A percentile compares a stretch with the other conserved stretches of the same genome.
These are phyloP conservation scores for Corvus cornix DNA, from an alignment of 2,113 vertebrate genomes.

Conservation along the genomic window DNA sequence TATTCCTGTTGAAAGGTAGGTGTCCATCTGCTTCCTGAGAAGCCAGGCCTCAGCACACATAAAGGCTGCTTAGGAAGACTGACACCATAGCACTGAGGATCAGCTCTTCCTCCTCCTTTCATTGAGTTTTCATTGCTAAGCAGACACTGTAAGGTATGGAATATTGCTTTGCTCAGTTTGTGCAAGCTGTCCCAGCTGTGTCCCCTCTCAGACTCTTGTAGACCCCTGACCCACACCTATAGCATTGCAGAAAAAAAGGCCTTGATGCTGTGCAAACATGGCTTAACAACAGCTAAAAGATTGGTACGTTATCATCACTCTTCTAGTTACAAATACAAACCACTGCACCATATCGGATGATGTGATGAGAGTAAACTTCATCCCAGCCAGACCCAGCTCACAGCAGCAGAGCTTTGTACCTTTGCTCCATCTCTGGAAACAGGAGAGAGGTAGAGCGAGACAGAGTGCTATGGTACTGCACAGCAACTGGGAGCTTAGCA, in stretches of 20 bases:
- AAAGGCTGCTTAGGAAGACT: not conserved
- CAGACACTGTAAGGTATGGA: not conserved
- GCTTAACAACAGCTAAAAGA: not conserved
- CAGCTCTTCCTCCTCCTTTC: not conserved
- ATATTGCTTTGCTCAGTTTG: not conserved
- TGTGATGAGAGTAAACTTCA: not conserved
- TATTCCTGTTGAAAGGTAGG: not conserved
- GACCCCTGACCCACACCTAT: accelerated
- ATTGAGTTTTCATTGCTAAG: not conserved
- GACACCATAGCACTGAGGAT: not conserved
- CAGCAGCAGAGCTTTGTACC: not conserved
- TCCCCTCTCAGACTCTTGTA: not conserved
- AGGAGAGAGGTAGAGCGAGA: not conserved
- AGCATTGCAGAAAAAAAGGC: not conserved
- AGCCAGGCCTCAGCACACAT: accelerated
- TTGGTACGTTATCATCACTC: not conserved
- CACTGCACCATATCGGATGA: not conserved
- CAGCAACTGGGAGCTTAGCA: not conserved
- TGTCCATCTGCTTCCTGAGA: not conserved
- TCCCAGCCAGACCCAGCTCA: not conserved
- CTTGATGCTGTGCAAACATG: not conserved
- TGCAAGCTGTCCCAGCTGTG: not conserved
- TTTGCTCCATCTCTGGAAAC: not conserved
- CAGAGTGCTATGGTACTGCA: not conserved
- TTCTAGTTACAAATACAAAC: not conserved